A percentile compares a stretch with the other conserved stretches of the same genome.
Conservation (phyloP, 2,113 vertebrate species). For the Hydropotes inermis region DNA sequence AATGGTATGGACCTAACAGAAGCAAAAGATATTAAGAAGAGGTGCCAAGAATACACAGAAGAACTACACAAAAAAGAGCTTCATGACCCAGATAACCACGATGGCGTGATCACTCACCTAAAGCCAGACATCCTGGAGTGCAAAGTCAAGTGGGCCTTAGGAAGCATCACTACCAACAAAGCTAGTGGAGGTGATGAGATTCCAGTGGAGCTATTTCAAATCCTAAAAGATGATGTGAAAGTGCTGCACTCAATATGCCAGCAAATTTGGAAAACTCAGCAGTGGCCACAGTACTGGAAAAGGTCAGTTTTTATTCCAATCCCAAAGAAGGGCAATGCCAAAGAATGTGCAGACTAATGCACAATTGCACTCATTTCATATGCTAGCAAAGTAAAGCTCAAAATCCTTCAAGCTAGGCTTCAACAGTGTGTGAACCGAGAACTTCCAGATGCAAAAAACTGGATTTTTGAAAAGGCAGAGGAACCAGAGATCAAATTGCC, state of each 20-base stretch:
- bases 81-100: neutral
- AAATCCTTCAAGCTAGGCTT: neutral
- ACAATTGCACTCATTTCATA: neutral
- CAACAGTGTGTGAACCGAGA: neutral
- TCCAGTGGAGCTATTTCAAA: neutral
- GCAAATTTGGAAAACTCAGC: neutral
- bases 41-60: neutral
- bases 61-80: neutral
- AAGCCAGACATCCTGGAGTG: neutral
- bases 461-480: neutral
- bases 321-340: neutral
- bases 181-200: neutral
- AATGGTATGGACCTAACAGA: neutral
- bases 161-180: neutral
- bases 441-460: neutral
- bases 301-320: neutral
- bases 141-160: neutral
- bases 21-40: neutral
- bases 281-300: neutral
- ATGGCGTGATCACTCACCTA: neutral
- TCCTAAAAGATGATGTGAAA: neutral
- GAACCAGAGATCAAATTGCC: neutral
- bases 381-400: neutral
- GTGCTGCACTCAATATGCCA: neutral
- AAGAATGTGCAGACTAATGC: neutral